Evolutionary conservation across 2,113 vertebrate genomes (phyloP).

Genomic region (Pseudorasbora parva): DNA sequence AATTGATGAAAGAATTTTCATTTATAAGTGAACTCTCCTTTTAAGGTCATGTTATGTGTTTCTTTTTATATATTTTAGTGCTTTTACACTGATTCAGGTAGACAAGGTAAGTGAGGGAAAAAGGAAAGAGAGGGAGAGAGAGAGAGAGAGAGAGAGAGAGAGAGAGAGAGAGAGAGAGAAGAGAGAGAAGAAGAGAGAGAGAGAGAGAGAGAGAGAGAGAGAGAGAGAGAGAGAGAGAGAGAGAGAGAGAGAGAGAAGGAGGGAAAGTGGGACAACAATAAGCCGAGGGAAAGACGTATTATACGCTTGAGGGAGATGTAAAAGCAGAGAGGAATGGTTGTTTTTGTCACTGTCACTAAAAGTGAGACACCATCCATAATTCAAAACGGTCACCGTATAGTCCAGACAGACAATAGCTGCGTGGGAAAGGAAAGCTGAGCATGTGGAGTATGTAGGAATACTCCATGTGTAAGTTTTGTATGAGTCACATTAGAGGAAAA

Average conservation of each 20-base stretch:
- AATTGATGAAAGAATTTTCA: neutral
- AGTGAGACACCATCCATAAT: constrained; percentile 48
- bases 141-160: constrained; percentile 22
- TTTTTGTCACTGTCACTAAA: constrained; percentile 44
- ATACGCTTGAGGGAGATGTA: constrained; percentile 25
- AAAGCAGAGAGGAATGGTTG: constrained; percentile 13
- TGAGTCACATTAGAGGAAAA: neutral
- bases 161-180: neutral
- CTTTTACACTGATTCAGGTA: neutral
- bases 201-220: neutral
- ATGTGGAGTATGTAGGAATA: neutral
- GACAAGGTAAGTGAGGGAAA: constrained; percentile 7
- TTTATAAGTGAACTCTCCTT: neutral
- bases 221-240: no score
- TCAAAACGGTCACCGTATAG: constrained; percentile 29
- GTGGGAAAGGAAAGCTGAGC: constrained; percentile 4
- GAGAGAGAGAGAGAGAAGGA: neutral
- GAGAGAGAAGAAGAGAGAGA: constrained; percentile 11
- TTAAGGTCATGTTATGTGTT: constrained; percentile 20
- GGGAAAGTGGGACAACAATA: constrained; percentile 31
- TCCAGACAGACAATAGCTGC: constrained; percentile 24
- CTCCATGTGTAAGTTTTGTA: neutral
- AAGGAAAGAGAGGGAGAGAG: constrained; percentile 12
- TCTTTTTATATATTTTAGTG: constrained; percentile 12
- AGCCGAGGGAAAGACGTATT: neutral